Evolutionary conservation across 2,888 invertebrate species (phyloP).

Genomic region (Polydrusus cervinus): DNA sequence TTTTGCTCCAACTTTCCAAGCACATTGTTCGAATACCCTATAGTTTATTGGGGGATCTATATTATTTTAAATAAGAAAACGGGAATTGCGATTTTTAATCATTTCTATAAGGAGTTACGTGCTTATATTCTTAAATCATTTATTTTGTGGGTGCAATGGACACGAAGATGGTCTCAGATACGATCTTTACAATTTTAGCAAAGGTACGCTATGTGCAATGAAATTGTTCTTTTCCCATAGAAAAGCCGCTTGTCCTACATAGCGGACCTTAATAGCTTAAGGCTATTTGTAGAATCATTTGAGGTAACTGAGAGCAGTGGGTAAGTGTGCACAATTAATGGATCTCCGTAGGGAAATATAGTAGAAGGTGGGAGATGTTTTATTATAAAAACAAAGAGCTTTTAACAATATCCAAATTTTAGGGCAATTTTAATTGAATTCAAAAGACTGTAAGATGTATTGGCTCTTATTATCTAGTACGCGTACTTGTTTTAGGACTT

Average conservation of each 20-base stretch:
- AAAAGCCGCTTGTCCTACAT: conserved; percentile 44
- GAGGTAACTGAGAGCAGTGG: too few relatives aligned
- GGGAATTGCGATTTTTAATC: conserved; percentile 38
- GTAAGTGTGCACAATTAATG: too few relatives aligned
- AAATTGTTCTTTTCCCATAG: conserved; percentile 51
- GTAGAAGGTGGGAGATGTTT: too few relatives aligned
- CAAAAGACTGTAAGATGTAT: too few relatives aligned
- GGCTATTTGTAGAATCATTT: conserved; percentile 12
- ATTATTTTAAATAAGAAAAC: conserved; percentile 39
- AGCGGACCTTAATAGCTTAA: conserved; percentile 28
- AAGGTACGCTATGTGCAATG: conserved; percentile 46
- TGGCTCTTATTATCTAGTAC: too few relatives aligned
- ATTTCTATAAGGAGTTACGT: conserved; percentile 47
- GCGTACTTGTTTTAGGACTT: too few relatives aligned
- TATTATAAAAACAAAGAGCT: too few relatives aligned
- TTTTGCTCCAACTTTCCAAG: too few relatives aligned
- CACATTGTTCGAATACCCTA: too few relatives aligned
- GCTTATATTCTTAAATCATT: conserved; percentile 43
- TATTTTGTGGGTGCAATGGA: conserved; percentile 47
- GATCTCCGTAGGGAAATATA: too few relatives aligned
- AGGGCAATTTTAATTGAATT: too few relatives aligned
- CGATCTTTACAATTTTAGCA: conserved; percentile 49
- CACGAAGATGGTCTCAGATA: conserved; percentile 46
- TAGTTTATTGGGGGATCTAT: background rate
- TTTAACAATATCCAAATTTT: too few relatives aligned